Percentiles rank a stretch among this genome's conserved stretches.
phyloP scores from a whole-genome alignment of 2,888 invertebrate species.

The Tenodera sinensis region DNA sequence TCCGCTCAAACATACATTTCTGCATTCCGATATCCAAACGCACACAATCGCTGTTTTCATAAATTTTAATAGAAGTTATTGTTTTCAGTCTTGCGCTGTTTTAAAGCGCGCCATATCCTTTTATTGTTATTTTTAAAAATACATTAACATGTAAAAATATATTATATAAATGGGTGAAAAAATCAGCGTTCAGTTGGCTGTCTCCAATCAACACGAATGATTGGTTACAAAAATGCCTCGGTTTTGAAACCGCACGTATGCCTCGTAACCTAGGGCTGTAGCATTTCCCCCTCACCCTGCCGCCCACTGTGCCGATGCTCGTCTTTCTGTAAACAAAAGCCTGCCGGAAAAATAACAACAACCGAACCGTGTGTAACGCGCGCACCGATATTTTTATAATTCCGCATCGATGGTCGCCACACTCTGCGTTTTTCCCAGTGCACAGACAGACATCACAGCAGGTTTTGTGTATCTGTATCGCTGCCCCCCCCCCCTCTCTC shows the following conservation, averaged over 20 bases:
- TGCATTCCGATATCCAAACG: neutral
- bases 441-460: neutral
- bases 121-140: slow-evolving; percentile 1
- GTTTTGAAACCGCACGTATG: neutral
- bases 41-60: neutral
- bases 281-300: neutral
- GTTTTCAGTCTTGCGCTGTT: neutral
- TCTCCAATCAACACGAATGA: slow-evolving; percentile 12
- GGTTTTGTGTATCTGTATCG: neutral
- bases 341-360: slow-evolving; percentile 19
- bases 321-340: slow-evolving; percentile 19
- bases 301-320: slow-evolving; percentile 11
- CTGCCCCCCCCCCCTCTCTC: neutral
- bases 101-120: neutral
- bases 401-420: slow-evolving; percentile 12
- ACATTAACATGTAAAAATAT: slow-evolving; percentile 9
- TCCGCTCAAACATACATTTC: neutral
- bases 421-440: slow-evolving; percentile 15
- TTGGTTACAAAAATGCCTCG: slow-evolving; percentile 9
- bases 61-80: neutral
- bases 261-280: slow-evolving; percentile 5
- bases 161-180: slow-evolving; percentile 7
- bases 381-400: slow-evolving; percentile 18
- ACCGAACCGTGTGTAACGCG: slow-evolving; percentile 12
- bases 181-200: slow-evolving; percentile 6